Base-by-base conservation (phyloP, 2,797 vertebrate species). In the Arrhamphus sclerolepis region DNA sequence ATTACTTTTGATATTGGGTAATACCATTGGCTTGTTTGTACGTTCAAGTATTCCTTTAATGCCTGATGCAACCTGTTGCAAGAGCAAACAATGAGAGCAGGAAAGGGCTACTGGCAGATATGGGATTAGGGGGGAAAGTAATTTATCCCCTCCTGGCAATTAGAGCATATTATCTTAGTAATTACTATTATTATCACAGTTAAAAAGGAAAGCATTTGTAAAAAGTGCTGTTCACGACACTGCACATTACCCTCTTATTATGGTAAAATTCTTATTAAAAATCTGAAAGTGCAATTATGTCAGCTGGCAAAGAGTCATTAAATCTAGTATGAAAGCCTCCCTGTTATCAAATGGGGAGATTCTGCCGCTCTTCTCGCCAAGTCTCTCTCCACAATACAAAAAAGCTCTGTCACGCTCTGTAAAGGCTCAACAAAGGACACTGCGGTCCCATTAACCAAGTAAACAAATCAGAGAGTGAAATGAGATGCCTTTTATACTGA, bases 241-340 rank as follows among this genome's bases (percentile, higher is more conserved):
- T 78, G 83, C 81, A 87, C 85, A 90, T 89, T 84, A 88, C 80
- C 88, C 83, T 68, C 84, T 89, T 91, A 89, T 92, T 92, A 91
- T 87, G 80, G 77, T 68, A 80, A 84, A 88, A 84, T 89, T 87
- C 89, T 88, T 91, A 92, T 91, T 92, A 87, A 91, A 88, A 91
- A 91, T 92, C 86, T 90, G 83, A 91, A 91, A 89, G 88, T 89
- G 82, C 89, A 90, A 93, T 93, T 91, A 93, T 92, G 84, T 89
- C 89, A 86, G 77, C 78, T 80, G 72, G 84, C 65, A 61, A 92
- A 81, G 83, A 91, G 86, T 91, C 89, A 89, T 90, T 91, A 89
- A 86, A 87, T 87, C 71, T 68, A 74, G 68, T 83, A 81, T 90
- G 77, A 89, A 91, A 92, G 85, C 64, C 70, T 84, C 63, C 41